phyloP scores from a whole-genome alignment of 2,113 vertebrate species.

The Gymnogyps californianus region DNA sequence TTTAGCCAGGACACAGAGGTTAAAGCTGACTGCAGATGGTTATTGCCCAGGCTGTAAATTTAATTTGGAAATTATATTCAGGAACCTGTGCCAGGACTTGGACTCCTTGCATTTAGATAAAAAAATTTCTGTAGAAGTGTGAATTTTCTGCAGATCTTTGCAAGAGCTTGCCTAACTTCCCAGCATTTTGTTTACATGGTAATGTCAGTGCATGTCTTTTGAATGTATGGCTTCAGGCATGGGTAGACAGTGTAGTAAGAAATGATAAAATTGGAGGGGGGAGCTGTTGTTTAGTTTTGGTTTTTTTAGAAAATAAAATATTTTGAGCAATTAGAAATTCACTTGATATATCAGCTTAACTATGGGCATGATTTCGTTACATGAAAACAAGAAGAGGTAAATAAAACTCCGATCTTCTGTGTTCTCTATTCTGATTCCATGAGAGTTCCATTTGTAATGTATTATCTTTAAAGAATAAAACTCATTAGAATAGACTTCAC shows the following conservation, averaged over 20 bases:
- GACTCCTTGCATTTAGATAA: background rate
- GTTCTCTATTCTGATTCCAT: background rate
- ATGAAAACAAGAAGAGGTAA: background rate
- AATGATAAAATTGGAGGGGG: rapidly evolving
- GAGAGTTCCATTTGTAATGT: background rate
- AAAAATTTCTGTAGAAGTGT: background rate
- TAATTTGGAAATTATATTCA: background rate
- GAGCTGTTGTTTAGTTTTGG: background rate
- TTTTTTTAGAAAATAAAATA: background rate
- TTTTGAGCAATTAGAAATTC: background rate
- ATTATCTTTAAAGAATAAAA: background rate
- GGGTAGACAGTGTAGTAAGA: background rate
- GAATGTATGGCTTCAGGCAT: background rate
- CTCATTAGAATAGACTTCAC: background rate
- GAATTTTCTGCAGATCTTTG: background rate
- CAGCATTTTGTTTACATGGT: background rate
- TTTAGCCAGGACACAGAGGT: background rate
- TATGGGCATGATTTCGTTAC: background rate
- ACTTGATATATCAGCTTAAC: background rate
- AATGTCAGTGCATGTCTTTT: background rate
- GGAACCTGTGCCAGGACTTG: background rate
- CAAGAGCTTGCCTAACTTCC: background rate
- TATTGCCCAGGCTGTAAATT: background rate
- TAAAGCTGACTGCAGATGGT: background rate
- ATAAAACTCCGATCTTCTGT: background rate